These are phyloP conservation scores for Piprites chloris DNA, from an alignment of 2,113 vertebrate species.

Conservation along the genomic window DNA sequence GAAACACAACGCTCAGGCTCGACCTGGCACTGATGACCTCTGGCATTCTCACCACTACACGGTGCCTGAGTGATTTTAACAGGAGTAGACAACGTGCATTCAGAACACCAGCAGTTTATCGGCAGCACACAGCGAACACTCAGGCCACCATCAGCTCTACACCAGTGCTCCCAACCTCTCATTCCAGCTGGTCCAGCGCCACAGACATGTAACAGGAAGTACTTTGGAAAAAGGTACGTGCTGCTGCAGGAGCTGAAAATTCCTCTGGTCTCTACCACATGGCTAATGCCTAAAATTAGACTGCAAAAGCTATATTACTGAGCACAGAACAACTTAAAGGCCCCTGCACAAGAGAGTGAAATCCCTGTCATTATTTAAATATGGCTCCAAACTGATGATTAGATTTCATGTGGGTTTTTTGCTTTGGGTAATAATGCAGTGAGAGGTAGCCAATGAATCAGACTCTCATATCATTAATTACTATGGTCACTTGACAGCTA, in stretches of 20 bases:
- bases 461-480: not conserved
- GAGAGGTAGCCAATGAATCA: not conserved
- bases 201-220: not conserved
- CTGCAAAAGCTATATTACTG: not conserved
- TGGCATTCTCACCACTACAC: not conserved
- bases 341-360: not conserved
- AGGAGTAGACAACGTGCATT: rapidly evolving
- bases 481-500: not conserved
- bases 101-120: not conserved
- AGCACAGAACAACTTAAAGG: not conserved
- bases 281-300: not conserved
- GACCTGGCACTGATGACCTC: not conserved
- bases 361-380: not conserved
- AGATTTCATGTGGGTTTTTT: not conserved
- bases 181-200: not conserved
- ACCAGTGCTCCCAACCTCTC: not conserved
- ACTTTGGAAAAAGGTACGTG: not conserved
- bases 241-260: not conserved
- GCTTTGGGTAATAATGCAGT: not conserved
- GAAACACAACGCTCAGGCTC: not conserved
- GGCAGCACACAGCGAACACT: not conserved
- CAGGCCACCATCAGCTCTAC: not conserved
- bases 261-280: not conserved
- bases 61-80: not conserved
- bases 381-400: not conserved